phyloP scores from a whole-genome alignment of 2,888 invertebrate genomes.

The Palloptera scutellata region DNA sequence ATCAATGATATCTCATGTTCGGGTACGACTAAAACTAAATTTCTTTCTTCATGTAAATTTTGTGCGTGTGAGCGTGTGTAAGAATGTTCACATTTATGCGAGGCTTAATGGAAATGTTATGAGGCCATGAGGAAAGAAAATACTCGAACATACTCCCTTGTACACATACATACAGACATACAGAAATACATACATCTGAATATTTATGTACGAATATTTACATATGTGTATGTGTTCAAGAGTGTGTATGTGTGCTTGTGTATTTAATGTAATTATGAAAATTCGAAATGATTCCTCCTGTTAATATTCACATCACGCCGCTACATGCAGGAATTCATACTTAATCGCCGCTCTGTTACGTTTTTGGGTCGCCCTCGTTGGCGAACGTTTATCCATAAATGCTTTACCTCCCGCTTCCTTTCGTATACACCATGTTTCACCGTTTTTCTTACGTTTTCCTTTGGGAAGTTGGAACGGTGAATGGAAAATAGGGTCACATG shows the following conservation, averaged over 20 bases:
- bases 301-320: constrained; percentile 55
- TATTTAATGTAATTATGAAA: constrained; percentile 49
- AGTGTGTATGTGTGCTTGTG: not conserved
- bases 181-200: not conserved
- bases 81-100: too few relatives aligned
- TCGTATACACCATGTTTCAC: too few relatives aligned
- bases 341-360: constrained; percentile 38
- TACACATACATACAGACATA: not conserved
- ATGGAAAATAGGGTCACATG: too few relatives aligned
- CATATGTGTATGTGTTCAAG: not conserved
- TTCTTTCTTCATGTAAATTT: too few relatives aligned
- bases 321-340: constrained; percentile 30
- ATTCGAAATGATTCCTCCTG: constrained; percentile 54
- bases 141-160: not conserved
- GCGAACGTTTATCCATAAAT: constrained; percentile 41
- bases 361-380: constrained; percentile 31
- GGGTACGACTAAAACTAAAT: too few relatives aligned
- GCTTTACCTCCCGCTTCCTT: too few relatives aligned
- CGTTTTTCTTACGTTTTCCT: too few relatives aligned
- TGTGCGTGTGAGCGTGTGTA: too few relatives aligned
- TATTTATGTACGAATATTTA: not conserved
- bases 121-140: not conserved
- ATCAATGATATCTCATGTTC: too few relatives aligned
- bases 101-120: not conserved
- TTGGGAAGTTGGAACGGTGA: too few relatives aligned